Base-by-base conservation (phyloP, 2,797 vertebrate species). In the Mus minutoides region DNA sequence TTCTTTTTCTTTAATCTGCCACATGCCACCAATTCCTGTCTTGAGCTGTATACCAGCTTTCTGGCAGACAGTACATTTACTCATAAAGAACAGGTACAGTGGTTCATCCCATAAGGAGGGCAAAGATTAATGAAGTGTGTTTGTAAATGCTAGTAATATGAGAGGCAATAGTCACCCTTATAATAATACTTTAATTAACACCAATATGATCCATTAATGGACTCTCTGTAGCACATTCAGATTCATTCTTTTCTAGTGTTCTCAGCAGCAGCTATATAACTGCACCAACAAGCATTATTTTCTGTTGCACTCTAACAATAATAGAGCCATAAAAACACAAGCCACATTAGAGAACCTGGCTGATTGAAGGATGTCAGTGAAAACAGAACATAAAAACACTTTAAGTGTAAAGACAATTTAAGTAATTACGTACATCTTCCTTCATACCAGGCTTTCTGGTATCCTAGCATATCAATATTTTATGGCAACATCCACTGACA, bases 101-200 rank as follows among this genome's bases (percentile, higher is more conserved):
- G 80, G 67, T 60, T 94, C 92, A 88, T 91, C 93, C 95, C 56
- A 19, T 7, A 88, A 92, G 87, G 95, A 97, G 80, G 84, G 96
- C 80, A 95, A 94, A 97, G 94, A 96, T 94, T 92, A 96, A 97
- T 96, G 90, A 96, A 95, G 88, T 78, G 29, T 91, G 49, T 95
- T 77, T 96, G 43, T 94, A 90, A 94, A 95, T 96, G 91, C 94
- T 82, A 96, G 84, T 67, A 94, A 95, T 93, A 60, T 0, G 5
- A 95, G 79, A 88, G 49, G n/a, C 40, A 90, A 71, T 37, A 85
- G 60, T 92, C 82, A 96, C 54, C 29, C 71, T 96, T 97, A 97
- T 95, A 96, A 86, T 96, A 95, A 85, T 91, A 92, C 84, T 77
- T 96, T 90, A 88, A 96, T 96, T 95, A 96, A 86, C 94, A 86